Base-by-base conservation (phyloP, 2,888 invertebrate species). In the Celastrina argiolus region DNA sequence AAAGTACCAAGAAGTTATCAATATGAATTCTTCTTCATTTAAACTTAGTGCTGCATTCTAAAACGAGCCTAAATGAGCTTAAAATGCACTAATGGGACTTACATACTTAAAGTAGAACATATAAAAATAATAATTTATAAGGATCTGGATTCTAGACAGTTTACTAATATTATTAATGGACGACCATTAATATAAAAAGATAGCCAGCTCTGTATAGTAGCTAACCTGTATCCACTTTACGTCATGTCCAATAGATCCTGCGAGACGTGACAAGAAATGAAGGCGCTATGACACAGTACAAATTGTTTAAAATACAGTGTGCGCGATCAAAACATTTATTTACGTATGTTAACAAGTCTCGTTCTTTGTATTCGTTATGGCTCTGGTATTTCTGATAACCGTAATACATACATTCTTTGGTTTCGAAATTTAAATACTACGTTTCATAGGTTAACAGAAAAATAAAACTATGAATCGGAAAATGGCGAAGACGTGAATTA, bases 301-400 rank as follows among this genome's bases (percentile, higher is more conserved):
- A 64, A 65, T 68, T 65, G 59, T 68, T 66, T 59, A 28, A 63
- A 51, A 65, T 61, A 58, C 41, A 68, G 66, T 68, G 26, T 42
- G 36, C 51, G 68, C 66, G 64, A 59, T 56, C 42, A 56, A 67
- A 69, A 65, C 59, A 22, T 63, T 66, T 65, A 59, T 22, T 36
- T 61, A 36, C 18, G 39, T 61, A 39, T 61, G 61, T 61, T 61
- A 39, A 61, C 34, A 31, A 59, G 18, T 12, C 34, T 18, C 18
- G 7, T 61, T 61, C 59, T 26, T 22, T 61, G 39, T 36, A 61
- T 61, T 36, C 34, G 36, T 59, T 34, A 22, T 61, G 12, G 12
- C 22, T 18, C 61, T 36, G 39, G 61, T 61, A 36, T 36, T 51
- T 51, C 45, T 51, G 22, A 51, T 51, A 51, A 51, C 12, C 51